These are phyloP conservation scores for Lepidocyrtoides sp. DNA, from an alignment of 2,888 invertebrate genomes.

Conservation along the genomic window DNA sequence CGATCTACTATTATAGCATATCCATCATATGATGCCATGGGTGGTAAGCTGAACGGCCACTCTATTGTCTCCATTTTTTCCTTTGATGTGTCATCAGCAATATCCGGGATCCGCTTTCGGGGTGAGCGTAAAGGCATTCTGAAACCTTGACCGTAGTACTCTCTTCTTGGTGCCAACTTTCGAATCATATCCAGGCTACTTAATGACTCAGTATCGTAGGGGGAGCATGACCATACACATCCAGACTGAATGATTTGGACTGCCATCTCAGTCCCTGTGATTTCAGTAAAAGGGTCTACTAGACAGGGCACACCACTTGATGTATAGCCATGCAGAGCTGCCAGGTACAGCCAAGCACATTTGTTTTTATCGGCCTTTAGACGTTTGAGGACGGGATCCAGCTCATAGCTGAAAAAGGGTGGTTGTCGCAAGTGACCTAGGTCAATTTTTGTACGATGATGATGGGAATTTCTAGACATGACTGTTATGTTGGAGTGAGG, in stretches of 20 bases:
- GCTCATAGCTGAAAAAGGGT: constrained; percentile 38
- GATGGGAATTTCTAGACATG: background rate
- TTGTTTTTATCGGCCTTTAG: constrained; percentile 57
- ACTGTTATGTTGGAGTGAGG: constrained; percentile 54
- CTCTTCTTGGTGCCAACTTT: constrained; percentile 45
- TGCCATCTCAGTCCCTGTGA: constrained; percentile 78
- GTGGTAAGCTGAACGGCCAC: constrained; percentile 48
- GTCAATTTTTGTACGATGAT: constrained; percentile 38
- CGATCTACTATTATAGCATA: constrained; percentile 64
- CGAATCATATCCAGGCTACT: constrained; percentile 20
- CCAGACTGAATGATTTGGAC: constrained; percentile 76
- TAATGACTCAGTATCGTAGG: constrained; percentile 65
- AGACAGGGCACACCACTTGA: constrained; percentile 55
- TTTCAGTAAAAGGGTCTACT: constrained; percentile 73
- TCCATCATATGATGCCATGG: constrained; percentile 69
- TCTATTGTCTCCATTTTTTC: background rate
- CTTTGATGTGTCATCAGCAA: constrained; percentile 7
- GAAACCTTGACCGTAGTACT: constrained; percentile 54
- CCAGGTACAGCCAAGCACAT: constrained; percentile 77
- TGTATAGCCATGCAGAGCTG: constrained; percentile 76
- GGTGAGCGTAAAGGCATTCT: background rate
- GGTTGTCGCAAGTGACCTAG: background rate
- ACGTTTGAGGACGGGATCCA: constrained; percentile 56
- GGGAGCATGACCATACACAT: constrained; percentile 77
- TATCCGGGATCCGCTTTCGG: background rate